phyloP scores from a whole-genome alignment of 2,888 invertebrate genomes.

The Trissoscelio sp. region DNA sequence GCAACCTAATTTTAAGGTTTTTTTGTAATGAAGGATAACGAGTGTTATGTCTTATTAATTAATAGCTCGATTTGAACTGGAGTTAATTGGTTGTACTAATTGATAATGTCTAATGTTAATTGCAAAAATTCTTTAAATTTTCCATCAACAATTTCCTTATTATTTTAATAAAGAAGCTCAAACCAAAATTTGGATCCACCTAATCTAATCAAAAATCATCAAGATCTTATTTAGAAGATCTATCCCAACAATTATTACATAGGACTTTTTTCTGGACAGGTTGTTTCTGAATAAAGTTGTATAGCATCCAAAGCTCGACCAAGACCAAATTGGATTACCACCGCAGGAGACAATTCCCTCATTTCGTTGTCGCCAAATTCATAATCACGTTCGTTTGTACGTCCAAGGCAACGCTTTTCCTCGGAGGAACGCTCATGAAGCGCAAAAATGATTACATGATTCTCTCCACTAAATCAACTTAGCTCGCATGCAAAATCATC shows the following conservation, averaged over 20 bases:
- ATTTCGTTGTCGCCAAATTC: slow-evolving; percentile 63
- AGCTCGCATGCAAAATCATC: slow-evolving; percentile 77
- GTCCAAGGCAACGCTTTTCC: slow-evolving; percentile 55
- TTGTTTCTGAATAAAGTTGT: slow-evolving; percentile 24
- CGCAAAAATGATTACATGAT: slow-evolving; percentile 73
- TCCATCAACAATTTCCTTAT: too few species aligned
- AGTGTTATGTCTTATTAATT: too few species aligned
- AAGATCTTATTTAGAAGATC: too few species aligned
- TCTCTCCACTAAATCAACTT: slow-evolving; percentile 75
- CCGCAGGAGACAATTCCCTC: slow-evolving; percentile 45
- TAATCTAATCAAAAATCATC: too few species aligned
- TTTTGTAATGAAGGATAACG: too few species aligned
- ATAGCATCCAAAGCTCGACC: slow-evolving; percentile 3
- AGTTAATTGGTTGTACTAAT: too few species aligned
- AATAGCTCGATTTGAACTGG: too few species aligned
- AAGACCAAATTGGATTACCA: slow-evolving; percentile 40
- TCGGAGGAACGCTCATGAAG: slow-evolving; percentile 39
- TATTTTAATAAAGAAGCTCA: too few species aligned
- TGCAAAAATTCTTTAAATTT: too few species aligned
- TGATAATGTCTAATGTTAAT: too few species aligned
- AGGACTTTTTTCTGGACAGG: neutral
- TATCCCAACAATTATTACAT: neutral
- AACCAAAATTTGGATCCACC: too few species aligned
- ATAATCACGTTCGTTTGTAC: slow-evolving; percentile 62
- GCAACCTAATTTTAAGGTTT: slow-evolving; percentile 21